Percentiles rank a stretch among this genome's conserved stretches.
These are phyloP conservation scores for Rhadina sibilatrix DNA, from an alignment of 2,113 vertebrate species.

Conservation along the genomic window DNA sequence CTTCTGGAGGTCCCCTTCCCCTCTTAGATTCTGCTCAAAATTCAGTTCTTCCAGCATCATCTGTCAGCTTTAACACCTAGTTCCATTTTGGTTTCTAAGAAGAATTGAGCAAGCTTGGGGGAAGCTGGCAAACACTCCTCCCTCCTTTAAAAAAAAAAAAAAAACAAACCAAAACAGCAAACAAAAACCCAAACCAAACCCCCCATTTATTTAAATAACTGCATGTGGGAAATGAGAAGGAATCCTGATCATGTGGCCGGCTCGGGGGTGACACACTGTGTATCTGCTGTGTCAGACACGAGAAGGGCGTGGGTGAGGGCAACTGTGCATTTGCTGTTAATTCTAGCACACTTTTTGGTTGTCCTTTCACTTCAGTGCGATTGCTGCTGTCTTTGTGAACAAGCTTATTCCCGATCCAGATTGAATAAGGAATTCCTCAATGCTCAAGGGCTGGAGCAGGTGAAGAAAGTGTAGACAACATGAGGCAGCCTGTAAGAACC, in stretches of 20 bases:
- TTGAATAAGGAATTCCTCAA: background rate
- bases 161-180: too few species aligned
- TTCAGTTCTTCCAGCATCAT: background rate
- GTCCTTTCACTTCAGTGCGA: background rate
- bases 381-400: background rate
- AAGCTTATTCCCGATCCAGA: background rate
- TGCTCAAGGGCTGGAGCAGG: background rate
- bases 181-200: background rate
- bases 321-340: background rate
- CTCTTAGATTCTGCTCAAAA: background rate
- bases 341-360: background rate
- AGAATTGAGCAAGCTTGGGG: background rate
- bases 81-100: background rate
- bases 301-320: background rate
- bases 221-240: background rate
- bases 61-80: background rate
- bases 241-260: background rate
- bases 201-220: background rate
- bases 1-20: background rate
- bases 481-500: accelerated
- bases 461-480: background rate
- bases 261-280: background rate
- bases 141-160: background rate
- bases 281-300: background rate
- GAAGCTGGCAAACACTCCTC: background rate